Base-by-base conservation (phyloP, 2,888 invertebrate species). In the Hemithea aestivaria region DNA sequence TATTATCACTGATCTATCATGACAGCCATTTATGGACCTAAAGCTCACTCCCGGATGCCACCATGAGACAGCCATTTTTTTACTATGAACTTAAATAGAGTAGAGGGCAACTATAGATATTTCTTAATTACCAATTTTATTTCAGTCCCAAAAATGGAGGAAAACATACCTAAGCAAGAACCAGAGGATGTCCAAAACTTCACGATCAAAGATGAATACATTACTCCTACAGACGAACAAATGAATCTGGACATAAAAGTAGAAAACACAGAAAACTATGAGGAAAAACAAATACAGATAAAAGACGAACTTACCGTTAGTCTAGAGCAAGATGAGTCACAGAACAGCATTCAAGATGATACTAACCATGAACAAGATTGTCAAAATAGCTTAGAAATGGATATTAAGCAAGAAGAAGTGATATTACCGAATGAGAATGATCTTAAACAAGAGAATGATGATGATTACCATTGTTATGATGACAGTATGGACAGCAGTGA, bases 401-500 rank as follows among this genome's bases (percentile, higher is more conserved):
- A 10, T 26, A 20, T 41, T 4, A 37, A 34, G 20, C 10, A 42
- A 20, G 41, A 42, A 6, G 42, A 42, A 22, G 20, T 38, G n/a
- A 44, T 44, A 10, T 23, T 39, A 35, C 38, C 40, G 1, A 51
- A 45, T 34, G 26, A 43, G 9, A 44, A 49, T 16, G 49, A 48
- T 20, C 21, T 43, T 21, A 48, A 54, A 28, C 36, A 45, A 20
- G 35, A 46, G 1, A 36, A 45, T 7, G 41, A 53, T 5, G 53
- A 49, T 58, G 75, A 76, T 35, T 79, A 71, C 53, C 72, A 76
- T 0, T 66, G 58, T 35, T 73, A 73, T 47, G 77, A 76, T 45
- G 80, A 81, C 23, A 83, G 79, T 39, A 71, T 79, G 56, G 80
- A 82, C 16, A 84, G 83, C 38, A 68, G 69, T 45, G 81, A 83